Percentiles rank a stretch among this genome's conserved stretches.
Conservation (phyloP, 2,888 invertebrate species). For the Saturnia pavonia region DNA sequence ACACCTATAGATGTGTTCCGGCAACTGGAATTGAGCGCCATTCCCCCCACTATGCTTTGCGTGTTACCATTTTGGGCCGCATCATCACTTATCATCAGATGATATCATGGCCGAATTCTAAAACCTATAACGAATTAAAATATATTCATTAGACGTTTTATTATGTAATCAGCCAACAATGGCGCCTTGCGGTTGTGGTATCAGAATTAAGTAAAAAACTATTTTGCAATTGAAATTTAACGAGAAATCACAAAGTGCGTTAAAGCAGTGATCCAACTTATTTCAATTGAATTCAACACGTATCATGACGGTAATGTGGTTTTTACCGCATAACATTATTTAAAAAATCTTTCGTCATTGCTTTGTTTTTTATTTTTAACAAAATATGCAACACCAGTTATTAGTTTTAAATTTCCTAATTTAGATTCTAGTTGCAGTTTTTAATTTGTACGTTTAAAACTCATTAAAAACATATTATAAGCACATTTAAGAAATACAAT, state of each 20-base stretch:
- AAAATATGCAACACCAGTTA: too few species aligned
- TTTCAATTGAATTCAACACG: background rate
- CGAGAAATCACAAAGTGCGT: background rate
- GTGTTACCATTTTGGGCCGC: too few species aligned
- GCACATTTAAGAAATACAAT: background rate
- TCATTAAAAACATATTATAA: background rate
- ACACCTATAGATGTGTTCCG: too few species aligned
- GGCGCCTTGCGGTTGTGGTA: constrained; percentile 31
- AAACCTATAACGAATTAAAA: too few species aligned
- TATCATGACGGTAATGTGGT: background rate
- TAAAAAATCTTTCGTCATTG: background rate
- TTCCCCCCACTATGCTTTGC: too few species aligned
- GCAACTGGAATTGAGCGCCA: too few species aligned
- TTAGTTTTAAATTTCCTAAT: background rate
- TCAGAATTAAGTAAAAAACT: constrained; percentile 18
- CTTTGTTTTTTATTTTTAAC: background rate
- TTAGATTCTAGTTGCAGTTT: background rate
- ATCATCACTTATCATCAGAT: too few species aligned
- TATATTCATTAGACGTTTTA: constrained; percentile 12
- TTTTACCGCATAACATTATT: background rate
- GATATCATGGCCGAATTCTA: too few species aligned
- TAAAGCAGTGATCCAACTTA: background rate
- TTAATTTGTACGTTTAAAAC: too few species aligned
- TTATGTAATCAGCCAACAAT: constrained; percentile 19
- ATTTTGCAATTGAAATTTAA: constrained; percentile 27